phyloP scores from a whole-genome alignment of 2,888 invertebrate genomes.

The Oscheius sp. region DNA sequence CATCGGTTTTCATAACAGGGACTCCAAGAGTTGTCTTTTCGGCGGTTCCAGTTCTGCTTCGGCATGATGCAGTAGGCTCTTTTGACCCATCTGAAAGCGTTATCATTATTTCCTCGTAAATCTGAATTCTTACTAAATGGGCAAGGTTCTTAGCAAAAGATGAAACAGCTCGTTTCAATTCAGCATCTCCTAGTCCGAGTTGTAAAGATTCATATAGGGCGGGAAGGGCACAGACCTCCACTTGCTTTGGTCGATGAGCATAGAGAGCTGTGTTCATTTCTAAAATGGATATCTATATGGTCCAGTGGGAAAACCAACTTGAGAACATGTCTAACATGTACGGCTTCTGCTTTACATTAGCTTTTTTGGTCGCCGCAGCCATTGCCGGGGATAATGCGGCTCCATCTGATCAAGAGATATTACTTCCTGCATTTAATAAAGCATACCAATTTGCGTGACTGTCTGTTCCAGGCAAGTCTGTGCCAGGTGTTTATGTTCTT shows the following conservation, averaged over 20 bases:
- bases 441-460: slow-evolving; percentile 48
- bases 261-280: slow-evolving; percentile 52
- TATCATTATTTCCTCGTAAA: neutral
- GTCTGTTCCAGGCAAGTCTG: slow-evolving; percentile 49
- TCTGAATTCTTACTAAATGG: slow-evolving; percentile 40
- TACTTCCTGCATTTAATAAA: neutral
- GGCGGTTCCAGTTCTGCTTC: slow-evolving; percentile 50
- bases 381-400: slow-evolving; percentile 52
- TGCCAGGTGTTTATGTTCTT: slow-evolving; percentile 56
- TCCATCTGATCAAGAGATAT: slow-evolving; percentile 36
- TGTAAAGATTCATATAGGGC: slow-evolving; percentile 53
- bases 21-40: slow-evolving; percentile 51
- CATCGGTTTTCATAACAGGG: slow-evolving; percentile 37
- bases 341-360: slow-evolving; percentile 57
- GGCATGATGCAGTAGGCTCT: slow-evolving; percentile 46
- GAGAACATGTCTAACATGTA: slow-evolving; percentile 41
- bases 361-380: slow-evolving; percentile 54
- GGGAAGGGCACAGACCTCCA: slow-evolving; percentile 56
- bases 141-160: slow-evolving; percentile 42
- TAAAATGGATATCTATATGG: slow-evolving; percentile 10
- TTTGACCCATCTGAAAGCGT: slow-evolving; percentile 49
- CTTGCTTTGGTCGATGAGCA: slow-evolving; percentile 54
- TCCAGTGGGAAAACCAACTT: slow-evolving; percentile 22
- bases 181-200: slow-evolving; percentile 44
- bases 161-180: slow-evolving; percentile 48